These are phyloP conservation scores for Macrobrachium nipponense DNA, from an alignment of 1,140 invertebrate genomes.

Conservation along the genomic window DNA sequence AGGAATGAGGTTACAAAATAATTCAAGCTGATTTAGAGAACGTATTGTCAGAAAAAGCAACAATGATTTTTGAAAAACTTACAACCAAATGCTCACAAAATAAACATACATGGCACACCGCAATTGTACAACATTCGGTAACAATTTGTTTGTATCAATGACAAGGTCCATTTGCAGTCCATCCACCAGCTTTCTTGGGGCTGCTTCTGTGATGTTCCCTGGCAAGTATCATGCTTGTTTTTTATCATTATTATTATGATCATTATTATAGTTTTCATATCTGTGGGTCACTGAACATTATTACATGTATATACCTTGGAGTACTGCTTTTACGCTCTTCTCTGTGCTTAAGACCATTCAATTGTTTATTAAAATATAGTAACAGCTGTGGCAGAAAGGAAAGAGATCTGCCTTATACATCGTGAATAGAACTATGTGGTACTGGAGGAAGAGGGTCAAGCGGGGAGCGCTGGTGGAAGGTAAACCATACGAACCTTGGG, in stretches of 20 bases:
- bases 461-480: constrained; percentile 57
- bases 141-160: constrained; percentile 49
- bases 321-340: not conserved
- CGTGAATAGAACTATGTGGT: not conserved
- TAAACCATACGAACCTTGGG: constrained; percentile 59
- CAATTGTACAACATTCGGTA: constrained; percentile 47
- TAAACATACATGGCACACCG: constrained; percentile 54
- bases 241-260: not conserved
- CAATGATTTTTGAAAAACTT: constrained; percentile 20
- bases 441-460: constrained; percentile 46
- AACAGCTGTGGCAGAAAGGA: constrained; percentile 1
- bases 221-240: too few species aligned
- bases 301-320: not conserved
- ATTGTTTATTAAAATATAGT: not conserved
- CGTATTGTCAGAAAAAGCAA: not conserved
- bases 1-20: constrained; percentile 15
- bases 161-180: constrained; percentile 56
- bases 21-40: too few species aligned
- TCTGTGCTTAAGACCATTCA: not conserved
- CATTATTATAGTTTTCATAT: constrained; percentile 5
- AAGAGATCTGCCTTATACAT: not conserved
- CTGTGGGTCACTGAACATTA: not conserved
- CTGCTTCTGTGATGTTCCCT: constrained; percentile 6
- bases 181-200: constrained; percentile 48
- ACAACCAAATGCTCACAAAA: constrained; percentile 23